Evolutionary conservation across 2,888 invertebrate genomes (phyloP), one percentile per base, ranked within the genome.

Genomic region (Uropetala carovei): DNA sequence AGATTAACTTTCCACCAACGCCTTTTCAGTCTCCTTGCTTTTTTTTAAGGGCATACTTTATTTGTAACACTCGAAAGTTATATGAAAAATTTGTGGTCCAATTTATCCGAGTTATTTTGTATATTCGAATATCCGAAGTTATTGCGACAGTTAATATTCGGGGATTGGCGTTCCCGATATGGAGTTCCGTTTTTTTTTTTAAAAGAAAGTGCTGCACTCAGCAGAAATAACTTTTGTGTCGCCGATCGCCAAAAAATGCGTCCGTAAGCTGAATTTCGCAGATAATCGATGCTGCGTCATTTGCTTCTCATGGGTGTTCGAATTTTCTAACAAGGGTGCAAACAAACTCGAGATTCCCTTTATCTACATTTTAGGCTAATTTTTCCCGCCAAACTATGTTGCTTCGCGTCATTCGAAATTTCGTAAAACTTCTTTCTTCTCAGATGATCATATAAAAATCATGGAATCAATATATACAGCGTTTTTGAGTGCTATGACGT

Each of bases 41-140:
- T 27, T 75, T 27, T 27, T 75, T 27, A 22, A 75, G 11, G 11
- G 22, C 22, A 27, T 27, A 22, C 13, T 75, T 75, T 75, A 75
- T 75, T 27, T 27, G 75, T 27, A 14, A 13, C 13, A 27, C 75
- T 22, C 75, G 27, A 27, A 75, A 75, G 22, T 27, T 27, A 9
- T 27, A 27, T 22, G 22, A 27, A 75, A n/a, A 75, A 22, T 75
- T 75, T 22, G 10, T 11, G 75, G 75, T 75, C 75, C 22, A 75
- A 27, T 75, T 27, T 27, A 27, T 75, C 75, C 27, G 75, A 75
- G 27, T 75, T 75, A 75, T 75, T 75, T 68, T 68, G 68, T 22
- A 68, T 68, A 68, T 68, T 27, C 75, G 75, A 75, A 75, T 75
- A 75, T 75, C 75, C 75, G 11, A 75, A 75, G 75, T 75, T 75